These are phyloP conservation scores for Nezara viridula DNA, from an alignment of 2,888 invertebrate genomes.

Conservation along the genomic window DNA sequence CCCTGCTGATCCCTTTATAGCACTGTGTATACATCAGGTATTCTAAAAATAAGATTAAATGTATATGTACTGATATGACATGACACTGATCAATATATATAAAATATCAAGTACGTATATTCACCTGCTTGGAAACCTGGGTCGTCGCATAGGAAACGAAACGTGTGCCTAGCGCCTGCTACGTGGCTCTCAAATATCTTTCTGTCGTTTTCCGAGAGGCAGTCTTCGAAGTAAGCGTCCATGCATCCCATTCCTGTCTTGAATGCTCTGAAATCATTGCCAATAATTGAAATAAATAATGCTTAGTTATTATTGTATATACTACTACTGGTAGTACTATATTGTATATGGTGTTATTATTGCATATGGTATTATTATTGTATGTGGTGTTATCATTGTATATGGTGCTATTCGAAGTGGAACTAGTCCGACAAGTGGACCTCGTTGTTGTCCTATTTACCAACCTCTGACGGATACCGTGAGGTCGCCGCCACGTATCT, in stretches of 20 bases:
- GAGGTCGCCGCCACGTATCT: too few relatives aligned
- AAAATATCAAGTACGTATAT: not conserved
- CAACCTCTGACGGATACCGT: too few relatives aligned
- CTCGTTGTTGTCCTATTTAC: too few relatives aligned
- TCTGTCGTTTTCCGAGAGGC: constrained; percentile 65
- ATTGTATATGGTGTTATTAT: too few relatives aligned
- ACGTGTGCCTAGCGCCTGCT: constrained; percentile 67
- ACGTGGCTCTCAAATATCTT: constrained; percentile 66
- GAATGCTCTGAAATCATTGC: constrained; percentile 66
- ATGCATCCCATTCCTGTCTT: constrained; percentile 68
- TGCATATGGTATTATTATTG: too few relatives aligned
- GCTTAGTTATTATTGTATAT: not conserved
- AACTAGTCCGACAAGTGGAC: too few relatives aligned
- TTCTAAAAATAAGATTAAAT: constrained; percentile 65
- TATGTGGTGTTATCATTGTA: too few relatives aligned
- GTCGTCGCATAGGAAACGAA: constrained; percentile 68
- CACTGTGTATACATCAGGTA: constrained; percentile 67
- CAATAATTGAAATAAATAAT: not conserved
- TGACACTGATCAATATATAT: not conserved
- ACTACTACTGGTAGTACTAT: too few relatives aligned
- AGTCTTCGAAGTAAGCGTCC: constrained; percentile 66
- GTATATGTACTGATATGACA: not conserved
- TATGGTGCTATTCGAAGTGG: too few relatives aligned
- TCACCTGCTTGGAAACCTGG: constrained; percentile 67
- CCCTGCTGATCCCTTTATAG: constrained; percentile 66